Evolutionary conservation across 1,140 invertebrate species (phyloP).

Genomic region (Nylanderia fulva): DNA sequence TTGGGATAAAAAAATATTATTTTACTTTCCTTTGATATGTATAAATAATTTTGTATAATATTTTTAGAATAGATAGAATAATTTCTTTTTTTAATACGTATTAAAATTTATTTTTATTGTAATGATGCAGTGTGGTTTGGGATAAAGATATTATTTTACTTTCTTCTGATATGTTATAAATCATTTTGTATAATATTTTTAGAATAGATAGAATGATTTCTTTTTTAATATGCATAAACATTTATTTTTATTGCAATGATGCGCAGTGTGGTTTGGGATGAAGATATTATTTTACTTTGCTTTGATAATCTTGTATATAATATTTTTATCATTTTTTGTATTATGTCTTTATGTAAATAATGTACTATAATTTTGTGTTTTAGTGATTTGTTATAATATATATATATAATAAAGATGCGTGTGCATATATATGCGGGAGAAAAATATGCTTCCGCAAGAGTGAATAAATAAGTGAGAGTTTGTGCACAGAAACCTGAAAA

Average conservation of each 20-base stretch:
- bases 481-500: constrained; percentile 8
- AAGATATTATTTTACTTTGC: background rate
- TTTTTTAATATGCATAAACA: background rate
- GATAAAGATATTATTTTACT: background rate
- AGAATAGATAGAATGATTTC: background rate
- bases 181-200: background rate
- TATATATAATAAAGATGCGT: background rate
- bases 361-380: background rate
- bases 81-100: background rate
- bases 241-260: background rate
- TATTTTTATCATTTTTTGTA: background rate
- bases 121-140: background rate
- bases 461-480: constrained; percentile 52
- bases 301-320: no score
- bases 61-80: background rate
- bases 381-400: constrained; percentile 7
- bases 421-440: background rate
- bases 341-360: background rate
- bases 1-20: background rate
- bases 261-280: background rate
- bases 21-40: background rate
- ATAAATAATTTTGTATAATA: background rate
- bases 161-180: background rate
- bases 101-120: background rate
- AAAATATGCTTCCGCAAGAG: constrained; percentile 34